Conservation (phyloP, 2,888 invertebrate genomes). For the Shargacucullia verbasci region DNA sequence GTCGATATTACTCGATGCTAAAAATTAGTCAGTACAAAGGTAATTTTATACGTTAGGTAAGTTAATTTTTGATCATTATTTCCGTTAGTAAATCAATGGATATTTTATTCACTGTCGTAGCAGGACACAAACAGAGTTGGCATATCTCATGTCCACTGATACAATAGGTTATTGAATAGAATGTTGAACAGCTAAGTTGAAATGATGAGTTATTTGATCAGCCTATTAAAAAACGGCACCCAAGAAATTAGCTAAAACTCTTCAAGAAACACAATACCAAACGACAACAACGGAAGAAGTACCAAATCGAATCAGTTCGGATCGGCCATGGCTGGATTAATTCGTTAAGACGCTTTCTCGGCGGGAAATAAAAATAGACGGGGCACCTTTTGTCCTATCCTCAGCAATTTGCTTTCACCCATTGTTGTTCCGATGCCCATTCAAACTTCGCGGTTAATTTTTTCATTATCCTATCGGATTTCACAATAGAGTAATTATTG, state of each 20-base stretch:
- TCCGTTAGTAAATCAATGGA: no score
- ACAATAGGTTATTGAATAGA: no score
- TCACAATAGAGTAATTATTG: conserved; percentile 40
- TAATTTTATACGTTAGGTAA: no score
- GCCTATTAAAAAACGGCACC: neutral
- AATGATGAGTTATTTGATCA: no score
- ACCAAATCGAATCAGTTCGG: conserved; percentile 67
- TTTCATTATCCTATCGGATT: conserved; percentile 38
- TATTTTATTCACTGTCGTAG: no score
- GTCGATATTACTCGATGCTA: conserved; percentile 5
- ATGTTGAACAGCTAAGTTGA: no score
- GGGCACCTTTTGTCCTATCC: conserved; percentile 69
- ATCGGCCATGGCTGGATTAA: conserved; percentile 76
- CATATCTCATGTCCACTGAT: no score
- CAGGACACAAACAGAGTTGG: no score
- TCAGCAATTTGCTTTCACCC: conserved; percentile 74
- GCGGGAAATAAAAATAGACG: conserved; percentile 74
- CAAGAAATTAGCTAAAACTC: conserved; percentile 18
- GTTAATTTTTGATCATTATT: no score
- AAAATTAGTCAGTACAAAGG: conserved; percentile 17
- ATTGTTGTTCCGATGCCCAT: conserved; percentile 62
- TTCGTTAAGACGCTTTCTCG: conserved; percentile 76
- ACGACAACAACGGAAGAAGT: conserved; percentile 60
- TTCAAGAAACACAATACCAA: neutral
- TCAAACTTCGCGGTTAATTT: conserved; percentile 54